Percentiles rank a stretch among this genome's conserved stretches.
These are phyloP conservation scores for Diplodus sargus DNA, from an alignment of 2,797 vertebrate species.

Conservation along the genomic window DNA sequence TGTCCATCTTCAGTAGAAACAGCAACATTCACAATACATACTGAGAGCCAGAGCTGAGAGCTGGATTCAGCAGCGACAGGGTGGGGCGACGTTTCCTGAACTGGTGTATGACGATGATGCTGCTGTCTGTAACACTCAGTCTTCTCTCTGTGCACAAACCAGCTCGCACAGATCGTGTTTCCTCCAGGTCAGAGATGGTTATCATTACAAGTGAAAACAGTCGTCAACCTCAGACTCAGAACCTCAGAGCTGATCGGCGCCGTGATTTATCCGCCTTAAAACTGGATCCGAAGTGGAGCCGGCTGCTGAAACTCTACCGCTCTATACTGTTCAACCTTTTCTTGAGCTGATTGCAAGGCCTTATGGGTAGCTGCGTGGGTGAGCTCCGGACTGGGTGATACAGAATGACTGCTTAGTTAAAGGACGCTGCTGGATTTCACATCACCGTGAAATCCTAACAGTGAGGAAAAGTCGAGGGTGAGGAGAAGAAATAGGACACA, in stretches of 20 bases:
- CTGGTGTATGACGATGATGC: no score
- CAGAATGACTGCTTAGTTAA: background rate
- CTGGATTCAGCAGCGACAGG: no score
- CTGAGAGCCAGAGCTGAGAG: no score
- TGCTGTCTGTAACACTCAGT: no score
- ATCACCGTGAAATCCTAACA: background rate
- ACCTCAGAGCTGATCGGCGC: no score
- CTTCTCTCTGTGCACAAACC: no score
- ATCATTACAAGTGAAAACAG: no score
- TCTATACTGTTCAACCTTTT: background rate
- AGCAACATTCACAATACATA: background rate
- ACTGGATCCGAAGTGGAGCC: background rate
- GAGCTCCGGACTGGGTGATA: background rate
- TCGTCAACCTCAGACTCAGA: no score
- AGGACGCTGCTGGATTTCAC: background rate
- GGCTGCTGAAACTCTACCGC: background rate
- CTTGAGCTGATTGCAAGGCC: background rate
- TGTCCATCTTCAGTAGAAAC: background rate
- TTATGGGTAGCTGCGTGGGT: background rate
- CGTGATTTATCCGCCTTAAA: background rate
- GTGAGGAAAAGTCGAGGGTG: background rate
- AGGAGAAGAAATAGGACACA: conserved; percentile 17
- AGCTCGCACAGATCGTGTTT: no score
- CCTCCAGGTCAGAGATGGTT: no score
- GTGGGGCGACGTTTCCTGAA: no score